Base-by-base conservation (phyloP, 2,888 invertebrate species). In the Heliconius sara region DNA sequence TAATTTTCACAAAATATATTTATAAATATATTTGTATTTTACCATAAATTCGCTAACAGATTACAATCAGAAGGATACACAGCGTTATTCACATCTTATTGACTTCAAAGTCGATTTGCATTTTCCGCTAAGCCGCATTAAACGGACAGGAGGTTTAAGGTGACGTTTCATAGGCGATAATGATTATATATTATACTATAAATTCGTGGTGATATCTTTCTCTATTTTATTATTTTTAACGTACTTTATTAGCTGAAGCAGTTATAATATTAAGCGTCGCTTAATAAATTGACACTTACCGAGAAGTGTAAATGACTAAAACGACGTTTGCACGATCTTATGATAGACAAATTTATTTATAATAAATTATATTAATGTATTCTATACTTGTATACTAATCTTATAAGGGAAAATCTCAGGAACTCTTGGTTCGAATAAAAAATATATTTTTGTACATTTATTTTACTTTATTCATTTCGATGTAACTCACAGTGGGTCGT, bases 41-140 rank as follows among this genome's bases (percentile, higher is more conserved):
- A 39, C 71, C 47, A 81, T 77, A 81, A 79, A 47, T 47, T 43
- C 66, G 47, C 79, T 63, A 76, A 77, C 77, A 75, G 80, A 79
- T 82, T 80, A 79, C 71, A 79, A 79, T 77, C 82, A 79, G 63
- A 79, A 71, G 75, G 77, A 79, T 79, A 79, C 71, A 71, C 73
- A 19, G 60, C 76, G 72, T 79, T 79, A 80, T 77, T 80, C 77
- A 79, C 66, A 68, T 82, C 79, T 67, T 82, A 78, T 80, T 79
- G 80, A 82, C 80, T 80, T 79, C 80, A 78, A 79, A 80, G 80
- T 80, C 79, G 72, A 80, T 82, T 82, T 80, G 79, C 82, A 80
- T 82, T 82, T 82, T 80, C 79, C 80, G 80, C 77, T 76, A 73
- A 82, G 76, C 77, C 78, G 82, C 63, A 67, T 79, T 70, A 79